These are phyloP conservation scores for Poliocrania exsul DNA, from an alignment of 2,797 vertebrate species.

Conservation along the genomic window DNA sequence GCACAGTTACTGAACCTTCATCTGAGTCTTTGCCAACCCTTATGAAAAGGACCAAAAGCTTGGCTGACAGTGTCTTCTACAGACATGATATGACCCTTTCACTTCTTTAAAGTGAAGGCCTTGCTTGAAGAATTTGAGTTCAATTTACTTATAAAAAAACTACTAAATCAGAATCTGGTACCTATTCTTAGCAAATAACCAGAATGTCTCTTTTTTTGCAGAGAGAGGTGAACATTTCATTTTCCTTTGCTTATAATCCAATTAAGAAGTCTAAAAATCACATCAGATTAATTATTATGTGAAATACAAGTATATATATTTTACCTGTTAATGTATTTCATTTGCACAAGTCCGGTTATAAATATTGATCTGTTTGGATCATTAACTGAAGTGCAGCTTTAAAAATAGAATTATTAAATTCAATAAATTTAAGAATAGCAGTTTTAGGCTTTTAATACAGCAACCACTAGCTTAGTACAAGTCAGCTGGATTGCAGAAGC, in stretches of 20 bases:
- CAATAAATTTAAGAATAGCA: conserved; percentile 19
- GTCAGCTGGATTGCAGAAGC: not conserved
- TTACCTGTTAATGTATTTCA: conserved; percentile 36
- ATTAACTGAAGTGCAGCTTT: conserved; percentile 23
- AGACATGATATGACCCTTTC: not conserved
- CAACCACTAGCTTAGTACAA: not conserved
- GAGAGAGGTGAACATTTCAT: not conserved
- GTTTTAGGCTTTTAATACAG: conserved; percentile 19
- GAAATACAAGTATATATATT: not conserved
- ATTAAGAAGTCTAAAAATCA: not conserved
- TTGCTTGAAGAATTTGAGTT: not conserved
- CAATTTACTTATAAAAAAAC: not conserved
- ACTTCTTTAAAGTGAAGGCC: not conserved
- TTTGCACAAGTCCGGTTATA: conserved; percentile 14
- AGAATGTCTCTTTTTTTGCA: not conserved
- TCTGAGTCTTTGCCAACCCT: not conserved
- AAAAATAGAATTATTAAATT: conserved; percentile 48
- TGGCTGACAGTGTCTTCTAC: not conserved
- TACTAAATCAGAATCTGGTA: not conserved
- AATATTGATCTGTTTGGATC: conserved; percentile 61
- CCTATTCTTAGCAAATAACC: not conserved
- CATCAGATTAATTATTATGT: conserved; percentile 3
- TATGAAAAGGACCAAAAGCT: not conserved
- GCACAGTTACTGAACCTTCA: not conserved
- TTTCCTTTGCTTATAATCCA: not conserved